Evolutionary conservation across 2,797 vertebrate genomes (phyloP).

Genomic region (Pipistrellus nathusii): DNA sequence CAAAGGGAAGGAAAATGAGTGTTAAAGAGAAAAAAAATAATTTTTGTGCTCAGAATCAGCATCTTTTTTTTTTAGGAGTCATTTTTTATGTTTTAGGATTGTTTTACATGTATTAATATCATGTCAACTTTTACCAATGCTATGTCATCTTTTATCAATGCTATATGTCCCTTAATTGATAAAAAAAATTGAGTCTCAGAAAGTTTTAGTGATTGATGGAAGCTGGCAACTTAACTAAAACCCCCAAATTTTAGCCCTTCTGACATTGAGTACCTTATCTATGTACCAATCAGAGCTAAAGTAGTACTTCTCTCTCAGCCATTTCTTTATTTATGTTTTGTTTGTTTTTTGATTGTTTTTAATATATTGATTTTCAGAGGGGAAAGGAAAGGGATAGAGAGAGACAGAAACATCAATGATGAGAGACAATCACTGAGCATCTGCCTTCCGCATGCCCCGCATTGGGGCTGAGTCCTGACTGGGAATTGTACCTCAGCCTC

Average conservation of each 20-base stretch:
- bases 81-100: not conserved
- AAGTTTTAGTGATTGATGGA: not conserved
- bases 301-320: not conserved
- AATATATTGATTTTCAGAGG: too few species aligned
- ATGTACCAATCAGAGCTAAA: not conserved
- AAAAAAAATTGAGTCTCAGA: not conserved
- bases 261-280: not conserved
- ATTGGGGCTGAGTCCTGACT: too few species aligned
- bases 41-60: not conserved
- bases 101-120: not conserved
- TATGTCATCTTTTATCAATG: too few species aligned
- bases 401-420: too few species aligned
- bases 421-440: too few species aligned
- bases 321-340: not conserved
- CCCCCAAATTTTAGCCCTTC: not conserved
- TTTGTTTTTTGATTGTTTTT: too few species aligned
- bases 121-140: not conserved
- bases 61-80: not conserved
- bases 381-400: too few species aligned
- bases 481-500: too few species aligned
- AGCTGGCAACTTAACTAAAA: not conserved
- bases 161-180: not conserved
- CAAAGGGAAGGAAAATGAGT: not conserved
- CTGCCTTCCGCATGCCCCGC: too few species aligned
- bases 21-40: slow-evolving; percentile 15